Evolutionary conservation across 2,797 vertebrate genomes (phyloP).

Genomic region (Sebastes trivittatus): DNA sequence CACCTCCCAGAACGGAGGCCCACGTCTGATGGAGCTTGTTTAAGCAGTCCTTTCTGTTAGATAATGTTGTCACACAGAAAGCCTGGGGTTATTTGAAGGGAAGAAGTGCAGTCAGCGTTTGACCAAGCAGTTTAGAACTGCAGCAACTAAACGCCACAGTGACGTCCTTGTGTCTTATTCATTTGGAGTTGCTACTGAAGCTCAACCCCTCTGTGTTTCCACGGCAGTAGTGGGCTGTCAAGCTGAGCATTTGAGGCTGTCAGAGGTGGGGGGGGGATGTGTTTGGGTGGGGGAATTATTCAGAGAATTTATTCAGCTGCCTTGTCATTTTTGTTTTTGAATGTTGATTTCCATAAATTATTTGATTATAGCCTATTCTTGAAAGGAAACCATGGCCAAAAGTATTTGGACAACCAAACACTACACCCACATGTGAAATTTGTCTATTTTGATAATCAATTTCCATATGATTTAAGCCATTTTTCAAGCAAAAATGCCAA

Average conservation of each 20-base stretch:
- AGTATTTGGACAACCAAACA: neutral
- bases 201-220: neutral
- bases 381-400: neutral
- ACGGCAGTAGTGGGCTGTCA: neutral
- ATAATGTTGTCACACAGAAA: slow-evolving; percentile 1
- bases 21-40: neutral
- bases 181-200: neutral
- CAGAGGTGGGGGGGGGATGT: neutral
- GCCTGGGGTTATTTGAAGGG: neutral
- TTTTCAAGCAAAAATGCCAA: neutral
- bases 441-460: neutral
- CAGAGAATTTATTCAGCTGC: neutral
- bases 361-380: neutral
- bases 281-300: neutral
- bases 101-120: neutral
- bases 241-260: neutral
- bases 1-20: slow-evolving; percentile 5
- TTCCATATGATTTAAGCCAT: neutral
- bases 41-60: slow-evolving; percentile 5
- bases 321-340: neutral
- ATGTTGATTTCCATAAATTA: neutral
- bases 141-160: neutral
- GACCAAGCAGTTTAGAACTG: neutral
- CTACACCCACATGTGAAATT: neutral
- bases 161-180: neutral